Percentiles rank a stretch among this genome's conserved stretches.
Evolutionary conservation across 2,113 vertebrate species (phyloP).

Genomic region (Melanerpes formicivorus): DNA sequence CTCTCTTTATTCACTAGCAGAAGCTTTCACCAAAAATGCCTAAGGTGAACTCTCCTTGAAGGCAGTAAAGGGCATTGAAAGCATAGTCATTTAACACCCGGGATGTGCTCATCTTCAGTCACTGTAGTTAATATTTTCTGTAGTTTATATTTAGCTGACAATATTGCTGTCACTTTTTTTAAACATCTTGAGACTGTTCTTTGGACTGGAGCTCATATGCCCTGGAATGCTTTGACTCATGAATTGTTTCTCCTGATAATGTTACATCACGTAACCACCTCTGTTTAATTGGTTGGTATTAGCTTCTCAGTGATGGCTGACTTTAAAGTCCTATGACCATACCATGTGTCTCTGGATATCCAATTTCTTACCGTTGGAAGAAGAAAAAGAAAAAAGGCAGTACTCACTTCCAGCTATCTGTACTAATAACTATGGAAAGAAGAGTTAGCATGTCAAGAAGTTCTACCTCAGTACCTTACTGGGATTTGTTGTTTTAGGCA

Average conservation of each 20-base stretch:
- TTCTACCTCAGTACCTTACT: constrained; percentile 56
- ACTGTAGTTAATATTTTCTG: constrained; percentile 80
- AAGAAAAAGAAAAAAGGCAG: constrained; percentile 43
- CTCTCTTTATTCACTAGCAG: background rate
- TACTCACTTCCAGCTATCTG: constrained; percentile 74
- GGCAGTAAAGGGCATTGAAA: constrained; percentile 4
- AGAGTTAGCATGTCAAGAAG: constrained; percentile 52
- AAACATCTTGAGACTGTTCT: constrained; percentile 90
- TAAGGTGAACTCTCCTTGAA: background rate
- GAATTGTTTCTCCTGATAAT: constrained; percentile 97
- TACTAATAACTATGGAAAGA: constrained; percentile 81
- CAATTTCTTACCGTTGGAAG: constrained; percentile 84
- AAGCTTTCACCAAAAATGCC: background rate
- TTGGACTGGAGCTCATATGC: constrained; percentile 87
- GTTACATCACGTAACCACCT: constrained; percentile 94
- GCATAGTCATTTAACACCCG: constrained; percentile 54
- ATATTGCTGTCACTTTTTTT: constrained; percentile 92
- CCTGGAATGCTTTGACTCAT: constrained; percentile 98
- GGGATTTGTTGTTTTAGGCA: constrained; percentile 47
- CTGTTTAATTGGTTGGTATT: constrained; percentile 89
- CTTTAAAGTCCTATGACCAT: constrained; percentile 85
- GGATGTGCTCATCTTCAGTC: constrained; percentile 76
- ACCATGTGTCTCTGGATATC: constrained; percentile 88
- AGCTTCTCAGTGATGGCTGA: constrained; percentile 75
- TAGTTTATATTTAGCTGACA: constrained; percentile 95